Base-by-base conservation (phyloP, 2,888 invertebrate genomes). In the Sesamia inferens region DNA sequence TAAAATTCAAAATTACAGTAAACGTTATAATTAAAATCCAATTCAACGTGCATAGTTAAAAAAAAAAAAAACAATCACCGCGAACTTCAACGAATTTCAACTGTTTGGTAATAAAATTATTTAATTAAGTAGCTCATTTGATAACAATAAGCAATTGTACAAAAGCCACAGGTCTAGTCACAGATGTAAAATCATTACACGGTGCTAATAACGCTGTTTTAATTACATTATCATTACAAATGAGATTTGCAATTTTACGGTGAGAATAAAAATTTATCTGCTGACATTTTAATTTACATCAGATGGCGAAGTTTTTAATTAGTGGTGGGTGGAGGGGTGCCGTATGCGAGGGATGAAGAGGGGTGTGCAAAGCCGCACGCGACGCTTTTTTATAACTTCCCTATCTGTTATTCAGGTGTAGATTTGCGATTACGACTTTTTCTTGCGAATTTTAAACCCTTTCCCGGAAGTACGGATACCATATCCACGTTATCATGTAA, bases 241-340 rank as follows among this genome's bases (percentile, higher is more conserved):
- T 86, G 87, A 87, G 79, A 87, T 88, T 87, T 90, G 85, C 85
- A 88, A 88, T 90, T 90, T 86, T 83, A 85, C 86, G 85, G 84
- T 70, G 63, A 24, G 70, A 74, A 80, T 81, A 84, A 85, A 87
- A 90, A 88, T 82, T 83, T 90, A 89, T 90, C 87, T 86, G 86
- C 88, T 88, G 89, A 88, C 89, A 87, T 90, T 92, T 90, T 90
- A 90, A 91, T 91, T 91, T 92, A 89, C 87, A 85, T 85, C 88
- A 87, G 88, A 88, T 92, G 90, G 89, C 87, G 84, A 91, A 92
- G 91, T 92, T 93, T 92, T 93, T 94, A 94, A 94, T 94, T 94
- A 93, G 92, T 91, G 84, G 86, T 87, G 83, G 84, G 80, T 74
- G 78, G 78, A 76, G 71, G 73, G 79, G 81, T 74, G 62, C 31